Conservation (phyloP, 2,797 vertebrate genomes). For the Clarias laeviceps region DNA sequence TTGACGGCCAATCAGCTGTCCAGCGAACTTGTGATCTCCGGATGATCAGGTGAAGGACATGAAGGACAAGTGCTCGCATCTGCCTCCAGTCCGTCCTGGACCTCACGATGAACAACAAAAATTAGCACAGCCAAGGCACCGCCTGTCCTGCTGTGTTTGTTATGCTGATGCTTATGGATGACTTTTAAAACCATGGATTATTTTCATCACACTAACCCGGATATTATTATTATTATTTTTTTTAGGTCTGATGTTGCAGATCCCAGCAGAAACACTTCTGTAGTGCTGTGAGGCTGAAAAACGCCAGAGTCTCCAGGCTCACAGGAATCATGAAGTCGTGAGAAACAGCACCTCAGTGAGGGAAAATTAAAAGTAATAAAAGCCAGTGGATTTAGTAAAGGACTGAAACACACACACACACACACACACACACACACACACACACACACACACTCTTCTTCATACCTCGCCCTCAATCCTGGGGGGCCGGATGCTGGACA, state of each 20-base stretch:
- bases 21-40: no score
- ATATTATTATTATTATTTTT: not conserved
- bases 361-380: constrained; percentile 4
- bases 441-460: constrained; percentile 12
- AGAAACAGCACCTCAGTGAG: constrained; percentile 41
- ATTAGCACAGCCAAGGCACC: not conserved
- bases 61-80: not conserved
- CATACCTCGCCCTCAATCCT: constrained; percentile 89
- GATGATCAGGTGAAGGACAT: not conserved
- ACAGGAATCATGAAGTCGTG: constrained; percentile 44
- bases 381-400: constrained; percentile 42
- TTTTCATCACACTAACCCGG: not conserved
- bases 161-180: not conserved
- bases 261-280: constrained; percentile 34
- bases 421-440: constrained; percentile 21
- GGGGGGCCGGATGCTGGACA: constrained; percentile 94
- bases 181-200: not conserved
- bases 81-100: not conserved
- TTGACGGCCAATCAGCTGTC: no score
- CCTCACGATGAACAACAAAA: not conserved
- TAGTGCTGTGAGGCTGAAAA: not conserved
- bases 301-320: constrained; percentile 14
- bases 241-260: not conserved
- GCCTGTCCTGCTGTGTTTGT: not conserved
- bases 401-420: constrained; percentile 29